phyloP scores from a whole-genome alignment of 2,888 invertebrate species.

The Phanerotoma sp. region DNA sequence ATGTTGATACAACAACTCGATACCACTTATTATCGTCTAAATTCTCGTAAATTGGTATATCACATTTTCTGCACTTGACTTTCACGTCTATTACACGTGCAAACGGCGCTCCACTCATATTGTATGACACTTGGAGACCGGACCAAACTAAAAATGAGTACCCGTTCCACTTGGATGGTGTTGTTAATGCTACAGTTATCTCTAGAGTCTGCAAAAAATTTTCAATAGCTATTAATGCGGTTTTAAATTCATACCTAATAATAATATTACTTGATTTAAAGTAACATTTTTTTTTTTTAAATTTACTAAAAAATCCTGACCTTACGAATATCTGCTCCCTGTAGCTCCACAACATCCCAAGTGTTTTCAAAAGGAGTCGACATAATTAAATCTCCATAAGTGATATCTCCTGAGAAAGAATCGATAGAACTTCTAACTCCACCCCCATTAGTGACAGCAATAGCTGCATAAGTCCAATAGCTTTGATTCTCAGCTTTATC shows the following conservation, averaged over 20 bases:
- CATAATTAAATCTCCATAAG: conserved; percentile 69
- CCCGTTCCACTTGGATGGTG: conserved; percentile 15
- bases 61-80: conserved; percentile 65
- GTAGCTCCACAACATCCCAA: conserved; percentile 69
- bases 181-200: conserved; percentile 31
- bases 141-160: conserved; percentile 42
- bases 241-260: no score
- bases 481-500: conserved; percentile 55
- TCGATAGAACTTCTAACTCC: conserved; percentile 70
- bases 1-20: conserved; percentile 63
- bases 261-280: not conserved
- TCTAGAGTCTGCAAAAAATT: conserved; percentile 40
- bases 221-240: no score
- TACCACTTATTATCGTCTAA: conserved; percentile 64
- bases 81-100: conserved; percentile 37
- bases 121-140: conserved; percentile 44
- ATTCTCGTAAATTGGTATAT: conserved; percentile 65
- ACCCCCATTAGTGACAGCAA: conserved; percentile 70
- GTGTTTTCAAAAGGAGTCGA: conserved; percentile 77
- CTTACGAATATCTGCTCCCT: conserved; percentile 65
- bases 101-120: conserved; percentile 27
- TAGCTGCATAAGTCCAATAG: conserved; percentile 68
- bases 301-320: conserved; percentile 45
- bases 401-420: conserved; percentile 57
- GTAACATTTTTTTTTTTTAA: not conserved